Base-by-base conservation (phyloP, 1,140 invertebrate genomes). In the Diachasma alloeum region DNA sequence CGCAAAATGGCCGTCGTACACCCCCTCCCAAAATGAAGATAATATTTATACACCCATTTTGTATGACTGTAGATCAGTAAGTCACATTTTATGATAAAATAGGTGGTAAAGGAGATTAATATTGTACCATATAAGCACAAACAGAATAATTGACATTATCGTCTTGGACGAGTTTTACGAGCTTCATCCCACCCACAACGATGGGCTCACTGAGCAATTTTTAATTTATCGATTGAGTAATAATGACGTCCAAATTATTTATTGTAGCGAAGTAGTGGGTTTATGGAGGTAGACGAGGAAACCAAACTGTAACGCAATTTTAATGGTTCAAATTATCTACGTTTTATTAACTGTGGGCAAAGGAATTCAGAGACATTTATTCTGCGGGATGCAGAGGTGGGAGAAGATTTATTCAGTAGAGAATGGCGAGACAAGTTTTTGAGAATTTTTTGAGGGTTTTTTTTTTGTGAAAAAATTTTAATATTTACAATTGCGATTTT, bases 241-340 rank as follows among this genome's bases (percentile, higher is more conserved):
- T 63, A 63, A 63, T 63, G 69, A 26, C 19, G 37, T 46, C 69
- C 71, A 72, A 69, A 36, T 72, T 72, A 72, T 72, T 72, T 53
- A 72, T 72, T 72, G 48, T 72, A 72, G 71, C 22, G 15, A 72
- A 36, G 19, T 44, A 48, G 53, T 56, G 48, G 1, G 24, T 72
- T 44, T 19, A 2, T 19, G 68, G 15, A 48, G 19, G 17, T 31
- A 44, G 44, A 26, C 46, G 31, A 36, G 9, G 31, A 56, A 59
- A 31, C 13, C 11, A 19, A 56, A 72, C 44, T 22, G 46, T 72
- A 46, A 72, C 36, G 31, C 46, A 36, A 31, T 26, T 71, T 44
- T 71, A 42, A 42, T 42, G 19, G 9, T n/a, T 59, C 15, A 72
- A 59, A 22, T n/a, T 13, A 26, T 63, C 59, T 31, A 6, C 31